A percentile compares a stretch with the other conserved stretches of the same genome.
Conservation (phyloP, 2,888 invertebrate species). For the Agrotis puta region DNA sequence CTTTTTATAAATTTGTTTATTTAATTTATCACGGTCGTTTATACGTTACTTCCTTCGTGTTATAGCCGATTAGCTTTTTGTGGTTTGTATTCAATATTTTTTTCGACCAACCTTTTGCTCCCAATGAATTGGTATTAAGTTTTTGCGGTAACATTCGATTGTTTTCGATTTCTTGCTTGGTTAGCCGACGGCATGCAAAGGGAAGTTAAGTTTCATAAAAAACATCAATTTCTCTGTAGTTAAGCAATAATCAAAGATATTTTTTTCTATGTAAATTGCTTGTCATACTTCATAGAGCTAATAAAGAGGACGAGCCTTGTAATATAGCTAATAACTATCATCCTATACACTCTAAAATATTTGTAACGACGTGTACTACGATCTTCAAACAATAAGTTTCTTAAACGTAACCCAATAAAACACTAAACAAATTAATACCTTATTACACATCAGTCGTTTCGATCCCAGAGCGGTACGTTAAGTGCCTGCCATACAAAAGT, state of each 20-base stretch:
- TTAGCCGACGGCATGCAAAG: constrained; percentile 43
- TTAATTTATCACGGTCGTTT: constrained; percentile 90
- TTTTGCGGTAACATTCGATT: constrained; percentile 78
- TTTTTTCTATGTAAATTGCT: constrained; percentile 35
- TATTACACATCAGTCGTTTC: constrained; percentile 81
- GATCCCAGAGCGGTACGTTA: constrained; percentile 80
- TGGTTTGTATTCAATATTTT: constrained; percentile 80
- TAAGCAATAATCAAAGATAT: constrained; percentile 25
- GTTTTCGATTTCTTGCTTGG: constrained; percentile 74
- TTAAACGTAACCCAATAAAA: constrained; percentile 70
- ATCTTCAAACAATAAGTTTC: constrained; percentile 58
- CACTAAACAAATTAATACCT: constrained; percentile 79
- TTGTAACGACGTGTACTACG: constrained; percentile 39
- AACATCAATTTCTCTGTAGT: constrained; percentile 9
- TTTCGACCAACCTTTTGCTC: constrained; percentile 74
- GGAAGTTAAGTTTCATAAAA: constrained; percentile 17
- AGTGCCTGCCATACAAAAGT: constrained; percentile 91
- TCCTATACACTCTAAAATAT: constrained; percentile 40
- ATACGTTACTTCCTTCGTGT: constrained; percentile 87
- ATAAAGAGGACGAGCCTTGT: constrained; percentile 48
- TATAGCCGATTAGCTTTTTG: constrained; percentile 88
- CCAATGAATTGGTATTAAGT: constrained; percentile 80
- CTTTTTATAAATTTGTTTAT: constrained; percentile 90
- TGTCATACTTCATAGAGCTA: constrained; percentile 44
- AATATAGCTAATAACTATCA: constrained; percentile 54